phyloP scores from a whole-genome alignment of 1,140 invertebrate species.

The Dreissena rostriformis region DNA sequence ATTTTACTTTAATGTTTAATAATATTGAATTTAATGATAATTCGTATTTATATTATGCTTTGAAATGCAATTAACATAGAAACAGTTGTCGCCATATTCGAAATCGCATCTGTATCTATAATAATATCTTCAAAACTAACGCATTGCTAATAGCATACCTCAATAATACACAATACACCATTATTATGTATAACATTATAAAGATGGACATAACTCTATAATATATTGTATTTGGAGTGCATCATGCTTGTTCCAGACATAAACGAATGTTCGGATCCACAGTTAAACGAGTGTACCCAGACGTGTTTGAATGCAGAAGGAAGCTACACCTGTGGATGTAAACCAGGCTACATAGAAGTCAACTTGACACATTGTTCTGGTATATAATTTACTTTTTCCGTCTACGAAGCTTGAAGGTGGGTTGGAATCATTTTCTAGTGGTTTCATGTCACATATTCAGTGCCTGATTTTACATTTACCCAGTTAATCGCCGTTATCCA shows the following conservation, averaged over 20 bases:
- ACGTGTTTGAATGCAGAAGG: slow-evolving; percentile 6
- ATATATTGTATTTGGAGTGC: no score
- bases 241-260: slow-evolving; percentile 3
- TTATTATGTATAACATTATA: no score
- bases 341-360: not conserved
- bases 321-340: not conserved
- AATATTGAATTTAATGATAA: no score
- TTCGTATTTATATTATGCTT: no score
- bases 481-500: not conserved
- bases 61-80: no score
- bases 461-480: not conserved
- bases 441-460: not conserved
- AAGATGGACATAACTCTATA: no score
- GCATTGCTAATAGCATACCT: no score
- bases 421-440: not conserved
- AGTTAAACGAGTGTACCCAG: slow-evolving; percentile 4
- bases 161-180: no score
- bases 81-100: no score
- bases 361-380: not conserved
- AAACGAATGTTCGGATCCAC: slow-evolving; percentile 15
- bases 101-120: no score
- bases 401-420: not conserved
- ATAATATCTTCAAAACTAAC: no score
- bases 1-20: no score
- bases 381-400: not conserved